Percentiles rank a stretch among this genome's conserved stretches.
Evolutionary conservation across 2,888 invertebrate species (phyloP).

Genomic region (Drosophila niveifrons): DNA sequence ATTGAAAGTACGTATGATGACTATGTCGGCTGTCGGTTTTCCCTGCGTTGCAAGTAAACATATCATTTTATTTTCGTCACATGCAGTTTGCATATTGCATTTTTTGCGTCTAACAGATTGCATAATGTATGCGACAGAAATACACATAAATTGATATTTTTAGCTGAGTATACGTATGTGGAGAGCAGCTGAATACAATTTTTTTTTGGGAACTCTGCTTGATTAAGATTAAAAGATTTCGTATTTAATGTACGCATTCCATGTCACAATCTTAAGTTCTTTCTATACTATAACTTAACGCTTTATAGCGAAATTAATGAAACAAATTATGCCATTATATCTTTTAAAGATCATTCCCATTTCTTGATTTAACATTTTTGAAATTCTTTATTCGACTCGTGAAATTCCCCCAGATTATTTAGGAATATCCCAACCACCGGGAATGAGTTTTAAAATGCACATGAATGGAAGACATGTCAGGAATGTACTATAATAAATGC

Average conservation of each 20-base stretch:
- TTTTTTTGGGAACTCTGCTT: background rate
- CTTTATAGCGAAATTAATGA: too few species aligned
- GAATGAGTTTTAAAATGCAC: conserved; percentile 1
- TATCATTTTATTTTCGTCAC: conserved; percentile 26
- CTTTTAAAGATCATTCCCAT: too few species aligned
- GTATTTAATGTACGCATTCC: too few species aligned
- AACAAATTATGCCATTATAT: too few species aligned
- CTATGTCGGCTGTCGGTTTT: conserved; percentile 8
- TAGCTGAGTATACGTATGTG: conserved; percentile 1
- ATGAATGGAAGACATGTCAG: conserved; percentile 32
- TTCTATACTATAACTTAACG: too few species aligned
- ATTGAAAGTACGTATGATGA: conserved; percentile 10
- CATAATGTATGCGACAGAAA: conserved; percentile 13
- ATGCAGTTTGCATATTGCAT: conserved; percentile 24
- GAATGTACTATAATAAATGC: conserved; percentile 1
- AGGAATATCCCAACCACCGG: background rate
- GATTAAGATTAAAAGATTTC: background rate
- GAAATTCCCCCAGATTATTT: background rate
- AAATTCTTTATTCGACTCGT: background rate
- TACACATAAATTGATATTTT: conserved; percentile 7
- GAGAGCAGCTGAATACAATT: background rate
- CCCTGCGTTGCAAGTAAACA: conserved; percentile 15
- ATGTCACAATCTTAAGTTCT: too few species aligned
- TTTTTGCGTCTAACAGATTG: conserved; percentile 19
- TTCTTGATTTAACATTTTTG: background rate